Evolutionary conservation across 2,888 invertebrate species (phyloP).

Genomic region (Camponotus fellah): DNA sequence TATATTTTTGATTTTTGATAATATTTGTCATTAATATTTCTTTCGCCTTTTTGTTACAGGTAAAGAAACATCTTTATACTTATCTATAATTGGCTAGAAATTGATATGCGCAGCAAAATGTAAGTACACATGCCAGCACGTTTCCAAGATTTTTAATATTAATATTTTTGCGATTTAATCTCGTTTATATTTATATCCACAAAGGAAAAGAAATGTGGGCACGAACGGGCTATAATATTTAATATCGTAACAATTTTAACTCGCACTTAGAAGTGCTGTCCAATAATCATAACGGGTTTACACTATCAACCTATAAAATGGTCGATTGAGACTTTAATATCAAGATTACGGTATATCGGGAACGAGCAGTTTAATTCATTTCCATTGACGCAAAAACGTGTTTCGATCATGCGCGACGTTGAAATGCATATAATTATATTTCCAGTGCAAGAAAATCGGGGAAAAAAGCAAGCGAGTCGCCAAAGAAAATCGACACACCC

Average conservation of each 20-base stretch:
- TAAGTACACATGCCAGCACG: constrained; percentile 17
- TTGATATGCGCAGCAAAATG: background rate
- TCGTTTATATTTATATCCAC: background rate
- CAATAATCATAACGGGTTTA: constrained; percentile 9
- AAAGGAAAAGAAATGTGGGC: background rate
- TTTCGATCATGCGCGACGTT: constrained; percentile 14
- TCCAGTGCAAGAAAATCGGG: background rate
- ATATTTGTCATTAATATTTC: constrained; percentile 14
- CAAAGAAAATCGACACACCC: constrained; percentile 1
- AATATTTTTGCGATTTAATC: constrained; percentile 10
- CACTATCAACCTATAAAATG: constrained; percentile 1
- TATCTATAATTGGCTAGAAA: background rate
- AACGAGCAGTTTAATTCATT: constrained; percentile 2
- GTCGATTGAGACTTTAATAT: constrained; percentile 30
- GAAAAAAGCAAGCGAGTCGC: background rate
- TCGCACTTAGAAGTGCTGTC: background rate
- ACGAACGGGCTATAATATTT: background rate
- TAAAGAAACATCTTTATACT: constrained; percentile 61
- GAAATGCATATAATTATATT: constrained; percentile 1
- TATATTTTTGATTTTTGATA: background rate
- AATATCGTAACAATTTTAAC: constrained; percentile 15
- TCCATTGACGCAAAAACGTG: background rate
- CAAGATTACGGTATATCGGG: background rate
- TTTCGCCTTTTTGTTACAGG: constrained; percentile 74
- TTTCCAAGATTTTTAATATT: background rate